Evolutionary conservation across 2,888 invertebrate species (phyloP).

Genomic region (Prenolepis imparis): DNA sequence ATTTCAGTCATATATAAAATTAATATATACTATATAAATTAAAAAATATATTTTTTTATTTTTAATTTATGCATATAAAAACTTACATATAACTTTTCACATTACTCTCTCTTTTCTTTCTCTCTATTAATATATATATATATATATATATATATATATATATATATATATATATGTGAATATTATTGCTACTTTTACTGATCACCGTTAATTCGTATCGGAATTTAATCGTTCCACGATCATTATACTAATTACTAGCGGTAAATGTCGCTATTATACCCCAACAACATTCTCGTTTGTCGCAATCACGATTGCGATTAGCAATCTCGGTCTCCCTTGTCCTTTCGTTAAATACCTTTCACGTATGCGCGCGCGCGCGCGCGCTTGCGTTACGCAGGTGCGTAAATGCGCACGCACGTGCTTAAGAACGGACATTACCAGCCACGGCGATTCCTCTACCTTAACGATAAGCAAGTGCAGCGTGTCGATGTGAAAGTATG

Average conservation of each 20-base stretch:
- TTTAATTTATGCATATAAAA: background rate
- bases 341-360: constrained; percentile 53
- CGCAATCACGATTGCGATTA: constrained; percentile 40
- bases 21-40: background rate
- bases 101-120: background rate
- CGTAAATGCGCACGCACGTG: constrained; percentile 45
- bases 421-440: background rate
- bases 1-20: background rate
- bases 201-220: background rate
- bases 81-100: background rate
- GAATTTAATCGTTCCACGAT: constrained; percentile 10
- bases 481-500: constrained; percentile 80
- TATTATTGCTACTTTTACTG: background rate
- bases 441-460: constrained; percentile 38
- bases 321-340: constrained; percentile 37
- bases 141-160: background rate
- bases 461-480: constrained; percentile 65
- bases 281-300: constrained; percentile 40
- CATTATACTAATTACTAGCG: constrained; percentile 3
- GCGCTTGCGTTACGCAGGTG: constrained; percentile 9
- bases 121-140: background rate
- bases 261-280: constrained; percentile 1
- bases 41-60: background rate
- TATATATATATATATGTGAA: background rate
- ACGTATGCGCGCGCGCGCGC: constrained; percentile 13